Base-by-base conservation (phyloP, 2,797 vertebrate species). In the Coranthus polyacanthus region DNA sequence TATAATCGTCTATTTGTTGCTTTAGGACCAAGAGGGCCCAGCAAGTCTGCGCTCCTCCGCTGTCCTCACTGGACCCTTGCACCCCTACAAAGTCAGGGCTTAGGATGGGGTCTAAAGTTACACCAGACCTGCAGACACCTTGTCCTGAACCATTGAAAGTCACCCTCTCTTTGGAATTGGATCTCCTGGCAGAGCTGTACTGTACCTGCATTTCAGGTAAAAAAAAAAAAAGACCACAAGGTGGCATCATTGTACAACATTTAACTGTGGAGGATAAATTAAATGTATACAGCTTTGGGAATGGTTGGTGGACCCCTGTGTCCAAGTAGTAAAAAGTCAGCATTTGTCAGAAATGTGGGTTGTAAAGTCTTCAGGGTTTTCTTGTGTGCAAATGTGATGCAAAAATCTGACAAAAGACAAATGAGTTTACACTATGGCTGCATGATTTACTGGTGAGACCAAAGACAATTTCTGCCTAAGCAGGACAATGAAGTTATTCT, bases 151-250 rank as follows among this genome's bases (percentile, higher is more conserved):
- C 93, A 37, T 72, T 85, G 26, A 95, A 95, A 82, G 97, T 99
- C 67, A 96, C 96, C 65, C 94, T 92, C 78, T 90, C 80, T 29
- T 85, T 83, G 17, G 95, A 96, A 64, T 78, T 99, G 72, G 92
- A 96, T 68, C 80, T 96, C 42, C 89, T 99, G 58, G 95, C 97
- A 4, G 91, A 94, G 49, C 84, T 99, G 15, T 98, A 98, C 82
- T 97, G 96, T 39, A 91, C 94, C 0, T 98, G 97, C 86, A 97
- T 99, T 84, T 90, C 95, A 79, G 97, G 98, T 98, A 85, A 82
- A 32, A 32, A 7, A 82, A 32, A 32, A 7, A 32, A 10, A 72
- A 71, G 41, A 53, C 86, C 91, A 86, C 73, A 17, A 76, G 90
- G 64, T 59, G 88, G 78, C 4, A 39, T 0, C 20, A 18, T 8